Percentiles rank a stretch among this genome's conserved stretches.
These are phyloP conservation scores for Drosophila ambigua DNA, from an alignment of 1,140 invertebrate species.

Conservation along the genomic window DNA sequence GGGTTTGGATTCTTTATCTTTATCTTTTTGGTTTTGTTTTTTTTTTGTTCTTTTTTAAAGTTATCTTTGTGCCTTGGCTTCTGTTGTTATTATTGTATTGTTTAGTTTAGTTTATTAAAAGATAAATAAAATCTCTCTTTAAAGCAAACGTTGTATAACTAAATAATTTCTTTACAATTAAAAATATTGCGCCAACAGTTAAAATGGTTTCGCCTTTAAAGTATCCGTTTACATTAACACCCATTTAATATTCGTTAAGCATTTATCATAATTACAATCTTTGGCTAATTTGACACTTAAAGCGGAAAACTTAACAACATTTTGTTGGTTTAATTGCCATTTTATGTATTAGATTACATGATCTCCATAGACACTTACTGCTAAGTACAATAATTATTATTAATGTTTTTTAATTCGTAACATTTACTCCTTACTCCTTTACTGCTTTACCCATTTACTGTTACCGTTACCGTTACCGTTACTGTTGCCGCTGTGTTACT, in stretches of 20 bases:
- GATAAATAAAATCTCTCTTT: conserved; percentile 39
- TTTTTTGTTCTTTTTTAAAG: conserved; percentile 8
- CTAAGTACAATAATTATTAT: conserved; percentile 62
- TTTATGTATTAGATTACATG: conserved; percentile 55
- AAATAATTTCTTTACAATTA: conserved; percentile 73
- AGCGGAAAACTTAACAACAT: conserved; percentile 83
- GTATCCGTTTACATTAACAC: conserved; percentile 42
- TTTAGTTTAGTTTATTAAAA: conserved; percentile 48
- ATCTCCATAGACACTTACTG: conserved; percentile 71
- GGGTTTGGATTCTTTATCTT: background rate
- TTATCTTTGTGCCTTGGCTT: conserved; percentile 24
- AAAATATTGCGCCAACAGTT: conserved; percentile 78
- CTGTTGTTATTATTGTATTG: conserved; percentile 16
- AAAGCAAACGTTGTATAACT: conserved; percentile 48
- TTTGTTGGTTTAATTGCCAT: conserved; percentile 70
- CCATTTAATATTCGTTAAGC: conserved; percentile 56
- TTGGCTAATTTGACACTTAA: conserved; percentile 83
- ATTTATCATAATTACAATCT: conserved; percentile 77
- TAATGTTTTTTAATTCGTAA: conserved; percentile 51
- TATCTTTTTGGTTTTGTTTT: too few species aligned
- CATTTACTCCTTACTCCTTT: conserved; percentile 39
- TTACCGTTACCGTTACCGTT: conserved; percentile 31
- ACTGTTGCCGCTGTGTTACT: conserved; percentile 35
- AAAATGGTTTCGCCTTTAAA: conserved; percentile 67
- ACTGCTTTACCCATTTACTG: background rate